Base-by-base conservation (phyloP, 2,888 invertebrate genomes). In the Hypena proboscidalis region DNA sequence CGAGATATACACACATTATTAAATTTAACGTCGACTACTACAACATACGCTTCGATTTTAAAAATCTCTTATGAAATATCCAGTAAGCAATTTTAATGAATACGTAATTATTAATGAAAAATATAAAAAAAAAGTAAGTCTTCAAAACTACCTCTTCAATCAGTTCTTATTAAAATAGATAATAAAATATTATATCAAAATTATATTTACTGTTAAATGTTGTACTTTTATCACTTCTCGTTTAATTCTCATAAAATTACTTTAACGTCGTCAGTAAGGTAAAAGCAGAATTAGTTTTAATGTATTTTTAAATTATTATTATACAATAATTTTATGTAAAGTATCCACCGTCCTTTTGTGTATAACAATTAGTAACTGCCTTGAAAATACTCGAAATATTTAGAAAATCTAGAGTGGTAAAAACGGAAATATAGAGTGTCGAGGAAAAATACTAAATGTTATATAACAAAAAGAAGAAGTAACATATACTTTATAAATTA, bases 11-110 rank as follows among this genome's bases (percentile, higher is more conserved):
- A n/a, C n/a, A n/a, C 63, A 74, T 79, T 80, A 77, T 77, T 73
- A 75, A 70, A 53, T 47, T 37, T 30, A 31, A 49, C 33, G 31
- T 43, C 31, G 35, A 49, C 43, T 45, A 58, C 52, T 77, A 81
- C n/a, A n/a, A n/a, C n/a, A n/a, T n/a, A n/a, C 80, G 82, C 85
- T 83, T 83, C 74, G 73, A 80, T 74, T 79, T 77, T 77, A 71
- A 74, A n/a, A 68, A 67, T 77, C 77, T 84, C 86, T 87, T 87
- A 87, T 87, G 88, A 87, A 58, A 70, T 80, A 80, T 70, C 66
- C 58, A 48, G 33, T 77, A 79, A 75, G 77, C 54, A 60, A 58
- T 70, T 69, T 71, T 72, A 67, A 69, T 70, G 58, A 71, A 77
- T 80, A 79, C 75, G 77, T 83, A 80, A 75, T 66, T 63, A 52